Base-by-base conservation (phyloP, 2,113 vertebrate genomes). In the Cryptomyrus ogoouensis region DNA sequence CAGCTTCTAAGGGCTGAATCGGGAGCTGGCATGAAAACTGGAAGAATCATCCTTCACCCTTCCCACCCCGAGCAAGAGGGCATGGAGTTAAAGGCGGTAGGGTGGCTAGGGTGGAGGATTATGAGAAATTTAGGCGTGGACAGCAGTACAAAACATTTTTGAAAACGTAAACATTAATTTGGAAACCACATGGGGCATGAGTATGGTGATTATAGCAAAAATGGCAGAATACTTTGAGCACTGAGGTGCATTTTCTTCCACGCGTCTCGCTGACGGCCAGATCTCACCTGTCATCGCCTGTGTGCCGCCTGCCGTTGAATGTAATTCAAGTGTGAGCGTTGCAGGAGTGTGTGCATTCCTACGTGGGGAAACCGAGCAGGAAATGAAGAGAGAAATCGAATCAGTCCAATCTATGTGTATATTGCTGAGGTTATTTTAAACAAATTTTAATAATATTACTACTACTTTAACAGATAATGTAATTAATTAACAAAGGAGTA, bases 371-470 rank as follows among this genome's bases (percentile, higher is more conserved):
- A 89, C 91, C 90, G 93, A 92, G 93, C 92, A 90, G 62, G 91
- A 91, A 85, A 90, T 91, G 88, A 90, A 62, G 88, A 92, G 90
- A 91, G 88, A 84, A 91, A 91, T 90, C 89, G 88, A 91, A 95
- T 94, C 42, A 56, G 35, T 91, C 62, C 92, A 93, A 92, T 92
- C 90, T 91, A 88, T 87, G 49, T 92, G 91, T 93, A 93, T 89
- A 92, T 94, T 94, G 93, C 93, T 91, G 93, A 94, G 91, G 91
- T 94, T 94, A 95, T 94, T 92, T 87, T 90, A 91, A 90, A 91
- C 83, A 80, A 93, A 95, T 95, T 94, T 94, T 95, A 95, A 91
- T 89, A 94, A 95, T 93, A 93, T 94, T 93, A 92, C 93, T 92
- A 92, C 44, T 87, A 91, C 93, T 94, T 91, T 92, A 93, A 92